Conservation (phyloP, 1,140 invertebrate species). For the Condylostylus longicornis region DNA sequence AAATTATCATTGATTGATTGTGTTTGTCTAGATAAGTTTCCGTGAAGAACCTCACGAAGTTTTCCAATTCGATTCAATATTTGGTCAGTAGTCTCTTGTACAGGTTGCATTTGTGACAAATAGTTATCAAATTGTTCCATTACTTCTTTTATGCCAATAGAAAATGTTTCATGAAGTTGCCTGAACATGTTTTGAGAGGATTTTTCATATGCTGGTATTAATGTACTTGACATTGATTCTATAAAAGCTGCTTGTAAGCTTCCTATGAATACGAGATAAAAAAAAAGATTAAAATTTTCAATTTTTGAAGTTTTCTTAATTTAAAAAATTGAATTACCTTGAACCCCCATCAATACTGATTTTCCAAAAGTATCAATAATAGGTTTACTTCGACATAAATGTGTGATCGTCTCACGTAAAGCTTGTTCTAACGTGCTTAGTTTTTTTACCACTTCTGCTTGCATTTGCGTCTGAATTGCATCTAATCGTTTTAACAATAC, state of each 20-base stretch:
- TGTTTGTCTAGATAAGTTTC: slow-evolving; percentile 20
- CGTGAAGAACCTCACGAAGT: slow-evolving; percentile 23
- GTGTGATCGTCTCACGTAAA: slow-evolving; percentile 61
- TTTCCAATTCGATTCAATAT: slow-evolving; percentile 17
- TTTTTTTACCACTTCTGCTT: slow-evolving; percentile 54
- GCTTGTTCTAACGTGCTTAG: slow-evolving; percentile 51
- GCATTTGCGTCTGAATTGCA: slow-evolving; percentile 48
- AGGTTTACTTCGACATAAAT: slow-evolving; percentile 56
- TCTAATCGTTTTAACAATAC: slow-evolving; percentile 43
- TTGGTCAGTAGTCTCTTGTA: slow-evolving; percentile 22
- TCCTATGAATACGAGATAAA: too few relatives aligned
- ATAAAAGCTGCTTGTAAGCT: slow-evolving; percentile 36
- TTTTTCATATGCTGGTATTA: slow-evolving; percentile 73
- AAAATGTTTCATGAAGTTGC: slow-evolving; percentile 76
- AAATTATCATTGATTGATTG: slow-evolving; percentile 21
- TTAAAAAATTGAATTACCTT: too few relatives aligned
- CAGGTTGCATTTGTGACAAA: slow-evolving; percentile 25
- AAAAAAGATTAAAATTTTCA: too few relatives aligned
- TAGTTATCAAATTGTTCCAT: slow-evolving; percentile 36
- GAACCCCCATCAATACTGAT: slow-evolving; percentile 43
- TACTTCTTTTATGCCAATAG: slow-evolving; percentile 66
- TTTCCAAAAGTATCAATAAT: slow-evolving; percentile 57
- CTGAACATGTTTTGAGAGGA: slow-evolving; percentile 69
- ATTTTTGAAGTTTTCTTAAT: too few relatives aligned
- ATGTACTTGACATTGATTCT: slow-evolving; percentile 52